Evolutionary conservation across 2,797 vertebrate genomes (phyloP).

Genomic region (Jordanella pulchra): DNA sequence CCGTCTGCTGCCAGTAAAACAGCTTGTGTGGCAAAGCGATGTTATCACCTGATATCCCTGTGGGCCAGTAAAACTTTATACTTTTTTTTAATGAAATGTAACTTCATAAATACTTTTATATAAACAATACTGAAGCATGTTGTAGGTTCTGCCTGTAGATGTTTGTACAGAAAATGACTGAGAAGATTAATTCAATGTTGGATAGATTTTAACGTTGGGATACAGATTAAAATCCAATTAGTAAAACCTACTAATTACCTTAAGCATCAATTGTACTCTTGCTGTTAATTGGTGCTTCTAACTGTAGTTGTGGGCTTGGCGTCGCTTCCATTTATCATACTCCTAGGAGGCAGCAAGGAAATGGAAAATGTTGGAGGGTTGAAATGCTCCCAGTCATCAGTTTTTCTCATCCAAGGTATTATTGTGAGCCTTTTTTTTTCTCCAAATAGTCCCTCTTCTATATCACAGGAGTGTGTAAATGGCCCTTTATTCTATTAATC

Average conservation of each 20-base stretch:
- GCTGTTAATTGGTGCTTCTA: conserved; percentile 17
- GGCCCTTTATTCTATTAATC: neutral
- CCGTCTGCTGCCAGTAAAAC: neutral
- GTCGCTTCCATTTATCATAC: neutral
- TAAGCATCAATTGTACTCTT: neutral
- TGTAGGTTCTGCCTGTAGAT: neutral
- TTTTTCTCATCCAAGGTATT: conserved; percentile 60
- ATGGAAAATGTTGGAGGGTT: conserved; percentile 9
- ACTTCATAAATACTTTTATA: too few relatives aligned
- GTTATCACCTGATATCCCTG: neutral
- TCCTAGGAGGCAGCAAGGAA: conserved; percentile 13
- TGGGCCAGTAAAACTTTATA: neutral
- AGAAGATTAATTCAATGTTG: too few relatives aligned
- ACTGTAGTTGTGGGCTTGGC: conserved; percentile 1
- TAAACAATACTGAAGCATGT: neutral
- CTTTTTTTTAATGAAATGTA: neutral
- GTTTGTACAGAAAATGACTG: neutral
- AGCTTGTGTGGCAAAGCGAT: neutral
- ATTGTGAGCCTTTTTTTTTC: conserved; percentile 41
- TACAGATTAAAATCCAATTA: neutral
- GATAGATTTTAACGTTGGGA: too few relatives aligned
- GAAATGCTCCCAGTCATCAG: conserved; percentile 33
- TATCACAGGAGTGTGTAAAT: conserved; percentile 22
- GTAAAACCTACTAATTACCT: neutral
- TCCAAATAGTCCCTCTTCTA: conserved; percentile 37